Percentiles rank a stretch among this genome's conserved stretches.
Evolutionary conservation across 2,888 invertebrate genomes (phyloP).

Genomic region (Mactromeris polynyma): DNA sequence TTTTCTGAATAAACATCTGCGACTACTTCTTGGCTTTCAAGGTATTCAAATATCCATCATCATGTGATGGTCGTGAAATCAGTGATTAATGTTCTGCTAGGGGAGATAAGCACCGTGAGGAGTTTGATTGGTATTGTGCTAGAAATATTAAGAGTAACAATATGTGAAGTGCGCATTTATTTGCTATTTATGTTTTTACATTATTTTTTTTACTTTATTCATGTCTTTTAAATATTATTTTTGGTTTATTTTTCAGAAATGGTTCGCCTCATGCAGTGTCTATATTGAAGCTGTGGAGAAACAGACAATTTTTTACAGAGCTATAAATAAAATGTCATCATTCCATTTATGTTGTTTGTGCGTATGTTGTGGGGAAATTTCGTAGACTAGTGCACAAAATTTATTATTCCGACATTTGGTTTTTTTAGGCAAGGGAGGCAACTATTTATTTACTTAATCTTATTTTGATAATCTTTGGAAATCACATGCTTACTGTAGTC

Average conservation of each 20-base stretch:
- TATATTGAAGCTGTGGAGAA: conserved; percentile 11
- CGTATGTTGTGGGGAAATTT: background rate
- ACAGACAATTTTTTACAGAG: background rate
- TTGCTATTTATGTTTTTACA: too few species aligned
- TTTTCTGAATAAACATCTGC: too few species aligned
- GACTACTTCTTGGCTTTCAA: too few species aligned
- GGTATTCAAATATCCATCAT: too few species aligned
- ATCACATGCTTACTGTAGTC: too few species aligned
- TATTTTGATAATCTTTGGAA: background rate
- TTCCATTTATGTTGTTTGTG: conserved; percentile 29
- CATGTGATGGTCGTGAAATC: too few species aligned
- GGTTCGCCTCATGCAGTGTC: conserved; percentile 45
- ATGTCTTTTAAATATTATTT: background rate
- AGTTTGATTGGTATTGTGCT: too few species aligned
- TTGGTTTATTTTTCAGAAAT: conserved; percentile 42
- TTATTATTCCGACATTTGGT: background rate
- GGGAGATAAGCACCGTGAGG: too few species aligned
- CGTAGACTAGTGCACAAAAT: background rate
- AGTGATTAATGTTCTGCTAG: too few species aligned
- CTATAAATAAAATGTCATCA: conserved; percentile 11
- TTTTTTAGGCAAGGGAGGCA: background rate
- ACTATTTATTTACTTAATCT: background rate
- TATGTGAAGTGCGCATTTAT: too few species aligned
- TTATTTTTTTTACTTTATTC: background rate
- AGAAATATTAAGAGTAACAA: too few species aligned